Evolutionary conservation across 2,113 vertebrate species (phyloP).

Genomic region (Apistogramma diplotaenia): DNA sequence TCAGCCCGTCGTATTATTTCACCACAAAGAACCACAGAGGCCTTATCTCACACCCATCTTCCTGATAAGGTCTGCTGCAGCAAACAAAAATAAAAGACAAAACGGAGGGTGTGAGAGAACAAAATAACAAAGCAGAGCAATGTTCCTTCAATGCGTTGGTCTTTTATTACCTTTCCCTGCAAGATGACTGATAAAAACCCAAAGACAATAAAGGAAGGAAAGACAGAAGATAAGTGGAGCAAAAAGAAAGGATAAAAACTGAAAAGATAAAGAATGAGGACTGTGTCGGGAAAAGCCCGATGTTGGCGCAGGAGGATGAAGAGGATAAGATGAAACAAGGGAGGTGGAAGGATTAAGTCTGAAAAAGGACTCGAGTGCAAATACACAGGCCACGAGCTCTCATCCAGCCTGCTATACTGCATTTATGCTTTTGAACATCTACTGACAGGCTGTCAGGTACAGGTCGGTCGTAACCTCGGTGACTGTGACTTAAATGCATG

Average conservation of each 20-base stretch:
- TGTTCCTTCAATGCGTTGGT: constrained; percentile 38
- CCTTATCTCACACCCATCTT: constrained; percentile 65
- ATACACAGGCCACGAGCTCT: neutral
- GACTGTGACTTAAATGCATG: constrained; percentile 2
- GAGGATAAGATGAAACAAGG: constrained; percentile 50
- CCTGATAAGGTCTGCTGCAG: constrained; percentile 60
- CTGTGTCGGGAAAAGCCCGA: constrained; percentile 31
- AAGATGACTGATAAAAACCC: constrained; percentile 73
- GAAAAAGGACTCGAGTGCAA: constrained; percentile 26
- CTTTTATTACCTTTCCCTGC: constrained; percentile 68
- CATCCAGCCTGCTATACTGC: neutral
- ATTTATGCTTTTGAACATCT: neutral
- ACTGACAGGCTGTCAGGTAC: constrained; percentile 21
- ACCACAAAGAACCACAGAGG: constrained; percentile 60
- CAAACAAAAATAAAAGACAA: constrained; percentile 71
- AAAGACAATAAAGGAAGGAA: constrained; percentile 63
- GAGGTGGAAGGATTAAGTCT: constrained; percentile 31
- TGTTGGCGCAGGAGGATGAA: constrained; percentile 29
- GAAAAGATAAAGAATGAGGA: constrained; percentile 47
- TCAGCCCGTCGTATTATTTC: constrained; percentile 62
- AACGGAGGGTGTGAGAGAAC: constrained; percentile 46
- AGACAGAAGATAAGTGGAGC: constrained; percentile 47
- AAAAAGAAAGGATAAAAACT: constrained; percentile 41
- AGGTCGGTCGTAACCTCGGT: neutral
- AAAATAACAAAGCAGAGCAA: constrained; percentile 53